These are phyloP conservation scores for Tokudaia muenninki DNA, from an alignment of 2,797 vertebrate species.

Conservation along the genomic window DNA sequence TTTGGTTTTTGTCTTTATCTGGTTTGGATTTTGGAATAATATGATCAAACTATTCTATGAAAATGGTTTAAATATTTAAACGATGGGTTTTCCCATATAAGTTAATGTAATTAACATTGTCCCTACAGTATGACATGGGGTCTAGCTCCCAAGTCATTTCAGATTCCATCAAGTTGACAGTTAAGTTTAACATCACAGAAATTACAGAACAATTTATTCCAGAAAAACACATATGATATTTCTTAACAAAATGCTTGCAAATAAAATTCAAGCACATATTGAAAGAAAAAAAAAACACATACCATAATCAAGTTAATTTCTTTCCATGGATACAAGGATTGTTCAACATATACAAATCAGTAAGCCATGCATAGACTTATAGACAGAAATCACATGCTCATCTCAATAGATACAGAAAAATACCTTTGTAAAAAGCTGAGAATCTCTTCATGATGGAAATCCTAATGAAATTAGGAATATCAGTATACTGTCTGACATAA, in stretches of 20 bases:
- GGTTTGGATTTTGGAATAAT: not conserved
- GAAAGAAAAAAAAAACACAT: not conserved
- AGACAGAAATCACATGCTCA: not conserved
- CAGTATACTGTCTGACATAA: not conserved
- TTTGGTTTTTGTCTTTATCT: not conserved
- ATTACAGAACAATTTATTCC: not conserved
- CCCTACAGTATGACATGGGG: not conserved
- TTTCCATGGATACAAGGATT: not conserved
- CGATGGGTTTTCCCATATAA: not conserved
- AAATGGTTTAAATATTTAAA: not conserved
- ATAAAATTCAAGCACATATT: not conserved
- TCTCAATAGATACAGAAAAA: not conserved
- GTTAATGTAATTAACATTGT: not conserved
- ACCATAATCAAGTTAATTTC: not conserved
- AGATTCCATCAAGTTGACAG: not conserved
- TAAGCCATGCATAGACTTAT: not conserved
- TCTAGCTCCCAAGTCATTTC: not conserved
- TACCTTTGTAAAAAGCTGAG: not conserved
- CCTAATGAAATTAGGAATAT: not conserved
- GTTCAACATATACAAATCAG: not conserved
- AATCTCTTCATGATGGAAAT: not conserved
- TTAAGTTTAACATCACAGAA: not conserved
- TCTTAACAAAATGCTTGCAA: not conserved
- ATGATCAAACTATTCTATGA: not conserved
- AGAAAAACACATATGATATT: not conserved